These are phyloP conservation scores for Caenorhabditis sinica DNA, from an alignment of 2,888 invertebrate species.

Conservation along the genomic window DNA sequence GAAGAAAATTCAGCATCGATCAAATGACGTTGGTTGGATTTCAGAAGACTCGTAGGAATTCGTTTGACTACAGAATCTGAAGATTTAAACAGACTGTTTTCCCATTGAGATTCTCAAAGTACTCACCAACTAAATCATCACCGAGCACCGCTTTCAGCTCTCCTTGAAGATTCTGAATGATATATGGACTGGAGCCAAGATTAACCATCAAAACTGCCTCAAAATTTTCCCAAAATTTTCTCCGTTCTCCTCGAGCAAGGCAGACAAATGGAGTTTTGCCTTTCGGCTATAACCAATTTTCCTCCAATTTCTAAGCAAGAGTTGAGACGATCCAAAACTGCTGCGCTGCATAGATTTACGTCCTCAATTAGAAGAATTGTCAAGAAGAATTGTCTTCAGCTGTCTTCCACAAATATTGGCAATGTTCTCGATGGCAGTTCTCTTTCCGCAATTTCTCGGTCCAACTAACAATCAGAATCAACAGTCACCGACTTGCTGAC, in stretches of 20 bases:
- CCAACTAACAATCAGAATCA: conserved; percentile 87
- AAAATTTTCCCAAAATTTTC: conserved; percentile 52
- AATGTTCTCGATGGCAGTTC: conserved; percentile 88
- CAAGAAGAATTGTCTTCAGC: conserved; percentile 88
- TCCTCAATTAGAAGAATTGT: conserved; percentile 85
- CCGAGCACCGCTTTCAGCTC: conserved; percentile 38
- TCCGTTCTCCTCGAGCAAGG: conserved; percentile 60
- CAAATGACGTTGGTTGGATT: conserved; percentile 19
- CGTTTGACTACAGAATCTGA: conserved; percentile 45
- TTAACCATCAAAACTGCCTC: conserved; percentile 49
- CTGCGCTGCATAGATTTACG: conserved; percentile 87
- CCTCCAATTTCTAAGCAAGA: conserved; percentile 95
- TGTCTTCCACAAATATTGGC: conserved; percentile 89
- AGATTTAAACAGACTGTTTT: neutral
- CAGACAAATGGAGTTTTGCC: conserved; percentile 87
- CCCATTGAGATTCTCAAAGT: neutral
- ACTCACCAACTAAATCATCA: conserved; percentile 26
- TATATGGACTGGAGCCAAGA: conserved; percentile 29
- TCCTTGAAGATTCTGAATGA: conserved; percentile 27
- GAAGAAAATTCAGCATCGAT: conserved; percentile 36
- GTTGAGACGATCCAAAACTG: conserved; percentile 96
- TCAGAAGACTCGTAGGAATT: conserved; percentile 11
- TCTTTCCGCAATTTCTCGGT: conserved; percentile 90
- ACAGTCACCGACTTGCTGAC: conserved; percentile 53
- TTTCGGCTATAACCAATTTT: conserved; percentile 92